Base-by-base conservation (phyloP, 2,797 vertebrate species). In the Danio aesculapii region DNA sequence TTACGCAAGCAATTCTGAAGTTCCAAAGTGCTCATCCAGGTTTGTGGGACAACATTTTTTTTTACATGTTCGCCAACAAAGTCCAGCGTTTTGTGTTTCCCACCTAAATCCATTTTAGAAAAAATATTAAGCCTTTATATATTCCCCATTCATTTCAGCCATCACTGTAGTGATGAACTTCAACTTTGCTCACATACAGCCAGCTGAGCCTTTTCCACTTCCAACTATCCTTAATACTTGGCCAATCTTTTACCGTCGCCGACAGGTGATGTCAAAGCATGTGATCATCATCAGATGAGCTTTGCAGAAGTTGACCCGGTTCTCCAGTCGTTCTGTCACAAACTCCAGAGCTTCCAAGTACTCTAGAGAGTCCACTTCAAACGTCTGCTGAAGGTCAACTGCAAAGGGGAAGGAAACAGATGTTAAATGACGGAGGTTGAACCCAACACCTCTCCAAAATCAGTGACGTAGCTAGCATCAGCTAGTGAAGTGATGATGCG, bases 271-370 rank as follows among this genome's bases (percentile, higher is more conserved):
- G 80, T 99, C 98, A 4, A 99, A 99, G 91, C 98, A 99, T 85
- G 98, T 99, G 89, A 99, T 95, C 98, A 99, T 98, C 98, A 99
- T 99, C 84, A 99, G 97, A 87, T 99, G 98, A 66, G 98, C 96
- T 93, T 99, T 99, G 94, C 98, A 99, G 94, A 98, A 99, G 92
- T 99, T 99, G 84, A 99, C 97, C 9, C 96, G 95, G 88, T 91
- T 98, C 91, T 99, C 97, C 88, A 99, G 94, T 80, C 96, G 96
- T 87, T 96, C 95, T 0, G 98, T 99, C 85, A 98, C 94, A 0
- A 94, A 96, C 91, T 98, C 97, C 19, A 99, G 93, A 10, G 97
- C 97, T 87, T 98, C 97, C 86, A 99, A 85, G 88, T 99, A 98
- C 89, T 99, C 98, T 90, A 98, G 86, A 43, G 98, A 99, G 92